Evolutionary conservation across 1,140 invertebrate species (phyloP).

Genomic region (Cotesia chilonis): DNA sequence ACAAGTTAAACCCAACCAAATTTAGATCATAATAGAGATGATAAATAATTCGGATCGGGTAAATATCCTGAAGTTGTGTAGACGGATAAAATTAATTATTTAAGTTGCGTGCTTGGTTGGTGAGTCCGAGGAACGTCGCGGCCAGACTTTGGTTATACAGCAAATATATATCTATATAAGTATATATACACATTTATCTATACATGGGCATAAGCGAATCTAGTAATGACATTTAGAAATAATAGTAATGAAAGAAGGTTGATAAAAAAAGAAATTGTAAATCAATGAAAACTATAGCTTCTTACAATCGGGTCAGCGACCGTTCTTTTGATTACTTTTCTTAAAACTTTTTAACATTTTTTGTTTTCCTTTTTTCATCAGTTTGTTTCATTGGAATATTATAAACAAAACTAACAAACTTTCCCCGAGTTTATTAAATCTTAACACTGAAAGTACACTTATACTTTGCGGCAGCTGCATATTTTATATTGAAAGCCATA

Average conservation of each 20-base stretch:
- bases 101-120: conserved; percentile 34
- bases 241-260: conserved; percentile 34
- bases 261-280: conserved; percentile 36
- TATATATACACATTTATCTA: too few relatives aligned
- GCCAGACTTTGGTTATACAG: conserved; percentile 26
- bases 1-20: not conserved
- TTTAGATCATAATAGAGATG: conserved; percentile 12
- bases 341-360: not conserved
- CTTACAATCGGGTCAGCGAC: conserved; percentile 35
- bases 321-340: conserved; percentile 29
- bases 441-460: not conserved
- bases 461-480: not conserved
- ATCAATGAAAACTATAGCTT: conserved; percentile 35
- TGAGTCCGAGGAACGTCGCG: conserved; percentile 18
- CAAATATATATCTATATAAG: not conserved
- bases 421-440: not conserved
- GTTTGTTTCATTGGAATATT: not conserved
- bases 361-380: not conserved
- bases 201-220: conserved; percentile 26
- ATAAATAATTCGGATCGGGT: conserved; percentile 24
- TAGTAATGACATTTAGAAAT: conserved; percentile 40
- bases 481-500: not conserved
- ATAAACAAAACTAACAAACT: not conserved
- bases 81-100: conserved; percentile 34
- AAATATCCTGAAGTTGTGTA: conserved; percentile 36